Evolutionary conservation across 2,797 vertebrate species (phyloP), one percentile per base, ranked within the genome.

Genomic region (Chaetophractus vellerosus): DNA sequence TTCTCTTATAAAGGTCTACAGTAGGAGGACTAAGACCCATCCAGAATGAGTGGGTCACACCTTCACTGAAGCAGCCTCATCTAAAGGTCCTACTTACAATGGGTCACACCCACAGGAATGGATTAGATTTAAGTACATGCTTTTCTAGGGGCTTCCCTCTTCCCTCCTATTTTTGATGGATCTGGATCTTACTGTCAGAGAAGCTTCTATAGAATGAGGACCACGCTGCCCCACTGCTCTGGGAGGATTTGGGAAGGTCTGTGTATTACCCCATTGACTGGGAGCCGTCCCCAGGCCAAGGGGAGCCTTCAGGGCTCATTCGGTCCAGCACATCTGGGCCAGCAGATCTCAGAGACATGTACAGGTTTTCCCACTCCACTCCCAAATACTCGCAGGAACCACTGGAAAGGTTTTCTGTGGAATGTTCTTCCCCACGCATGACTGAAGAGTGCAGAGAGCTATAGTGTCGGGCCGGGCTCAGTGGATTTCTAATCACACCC

Each of bases 151-250:
- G 9, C 28, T 78, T 64, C 33, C 23, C 15, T 63, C 11, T 66
- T 72, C 75, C 69, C 15, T 64, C 45, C 15, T 75, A 10, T 33
- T 64, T 63, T 55, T 74, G 28, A 8, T 45, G 36, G 31, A 1
- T 72, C 48, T 92, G 16, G 33, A 36, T 80, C 24, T 71, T 41
- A 26, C 23, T 55, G 9, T 23, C 57, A 5, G n/a, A 71, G 64
- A 92, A 69, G 41, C 0, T n/a, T 72, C 48, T 82, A 66, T 28
- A 26, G 5, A 72, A 55, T 59, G 45, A 88, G 50, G 5, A 4
- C 12, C 36, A 4, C 4, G 5, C 9, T 1, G 12, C 21, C 18
- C 2, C 14, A 1, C 1, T 3, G 0, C 18, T 11, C 45, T 16
- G 11, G 18, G 31, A 71, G 48, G 66, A 68, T 80, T 57, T 38